A percentile compares a stretch with the other conserved stretches of the same genome.
phyloP scores from a whole-genome alignment of 2,888 invertebrate genomes.

The Rhodophaea formosa region DNA sequence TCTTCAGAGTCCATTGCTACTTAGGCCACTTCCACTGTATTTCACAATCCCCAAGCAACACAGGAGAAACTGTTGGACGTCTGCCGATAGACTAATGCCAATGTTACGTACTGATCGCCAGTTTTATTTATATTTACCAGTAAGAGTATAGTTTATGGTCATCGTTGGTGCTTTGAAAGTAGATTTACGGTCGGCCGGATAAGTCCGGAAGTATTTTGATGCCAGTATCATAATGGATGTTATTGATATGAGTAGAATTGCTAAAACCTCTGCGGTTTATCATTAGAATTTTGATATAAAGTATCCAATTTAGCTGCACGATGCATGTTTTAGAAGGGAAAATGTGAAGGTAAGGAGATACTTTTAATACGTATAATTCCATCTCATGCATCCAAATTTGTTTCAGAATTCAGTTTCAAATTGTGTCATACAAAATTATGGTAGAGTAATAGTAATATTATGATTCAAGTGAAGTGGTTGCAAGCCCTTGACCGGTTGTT shows the following conservation, averaged over 20 bases:
- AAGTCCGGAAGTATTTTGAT: not conserved
- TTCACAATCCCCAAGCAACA: slow-evolving; percentile 14
- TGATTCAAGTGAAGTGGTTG: no score
- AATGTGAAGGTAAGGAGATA: no score
- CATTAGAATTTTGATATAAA: no score
- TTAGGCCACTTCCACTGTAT: slow-evolving; percentile 21
- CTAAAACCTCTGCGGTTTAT: no score
- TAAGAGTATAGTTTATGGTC: slow-evolving; percentile 8
- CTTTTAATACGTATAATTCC: no score
- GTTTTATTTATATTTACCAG: slow-evolving; percentile 34
- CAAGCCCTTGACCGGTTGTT: no score
- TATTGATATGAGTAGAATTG: not conserved
- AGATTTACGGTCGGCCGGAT: slow-evolving; percentile 4
- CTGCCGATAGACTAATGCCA: slow-evolving; percentile 59
- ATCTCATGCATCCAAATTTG: no score
- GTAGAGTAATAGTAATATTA: no score
- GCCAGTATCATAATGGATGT: not conserved
- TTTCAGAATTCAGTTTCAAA: no score
- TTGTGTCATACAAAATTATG: no score
- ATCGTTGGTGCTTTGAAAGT: not conserved
- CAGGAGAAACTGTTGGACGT: slow-evolving; percentile 19
- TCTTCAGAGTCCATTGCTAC: slow-evolving; percentile 79
- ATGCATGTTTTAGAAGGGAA: no score
- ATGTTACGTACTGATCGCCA: slow-evolving; percentile 43
- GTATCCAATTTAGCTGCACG: no score